Conservation (phyloP, 2,113 vertebrate genomes). For the Azemiops feae region DNA sequence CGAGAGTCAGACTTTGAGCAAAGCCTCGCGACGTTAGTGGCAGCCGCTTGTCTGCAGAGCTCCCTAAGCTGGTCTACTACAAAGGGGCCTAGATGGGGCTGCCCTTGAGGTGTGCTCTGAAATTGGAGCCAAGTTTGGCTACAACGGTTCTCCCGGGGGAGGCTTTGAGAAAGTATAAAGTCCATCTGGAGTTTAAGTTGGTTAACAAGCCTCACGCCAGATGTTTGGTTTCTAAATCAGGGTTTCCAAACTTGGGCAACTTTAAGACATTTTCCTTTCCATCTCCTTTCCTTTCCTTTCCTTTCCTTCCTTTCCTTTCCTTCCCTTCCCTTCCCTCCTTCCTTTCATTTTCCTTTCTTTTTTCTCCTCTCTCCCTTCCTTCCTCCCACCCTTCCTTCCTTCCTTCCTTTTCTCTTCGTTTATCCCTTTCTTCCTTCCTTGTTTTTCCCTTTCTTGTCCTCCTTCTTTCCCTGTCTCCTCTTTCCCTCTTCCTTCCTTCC, state of each 20-base stretch:
- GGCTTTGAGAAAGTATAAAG: neutral
- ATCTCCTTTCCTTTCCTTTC: too few species aligned
- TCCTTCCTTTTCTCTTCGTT: too few species aligned
- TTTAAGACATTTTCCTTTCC: too few species aligned
- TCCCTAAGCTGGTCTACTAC: neutral
- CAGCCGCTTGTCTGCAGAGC: neutral
- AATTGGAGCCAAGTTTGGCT: neutral
- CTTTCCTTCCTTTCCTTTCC: too few species aligned
- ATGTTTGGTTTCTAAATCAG: neutral
- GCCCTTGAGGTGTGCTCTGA: neutral
- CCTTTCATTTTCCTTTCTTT: too few species aligned
- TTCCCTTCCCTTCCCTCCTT: too few species aligned
- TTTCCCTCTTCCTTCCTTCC: neutral
- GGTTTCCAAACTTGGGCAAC: too few species aligned
- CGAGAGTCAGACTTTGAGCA: too few species aligned
- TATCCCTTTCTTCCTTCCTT: neutral
- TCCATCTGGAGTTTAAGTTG: too few species aligned
- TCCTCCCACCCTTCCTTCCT: too few species aligned
- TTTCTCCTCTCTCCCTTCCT: too few species aligned
- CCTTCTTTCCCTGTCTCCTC: neutral
- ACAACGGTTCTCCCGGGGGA: neutral
- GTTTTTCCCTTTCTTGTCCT: neutral
- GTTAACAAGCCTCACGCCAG: too few species aligned
- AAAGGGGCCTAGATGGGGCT: neutral
- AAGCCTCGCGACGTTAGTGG: accelerated